Evolutionary conservation across 35 echinoderm and acorn worm genomes (phyloP), one percentile per base, ranked within the genome.

Genomic region (Anneissia japonica): DNA sequence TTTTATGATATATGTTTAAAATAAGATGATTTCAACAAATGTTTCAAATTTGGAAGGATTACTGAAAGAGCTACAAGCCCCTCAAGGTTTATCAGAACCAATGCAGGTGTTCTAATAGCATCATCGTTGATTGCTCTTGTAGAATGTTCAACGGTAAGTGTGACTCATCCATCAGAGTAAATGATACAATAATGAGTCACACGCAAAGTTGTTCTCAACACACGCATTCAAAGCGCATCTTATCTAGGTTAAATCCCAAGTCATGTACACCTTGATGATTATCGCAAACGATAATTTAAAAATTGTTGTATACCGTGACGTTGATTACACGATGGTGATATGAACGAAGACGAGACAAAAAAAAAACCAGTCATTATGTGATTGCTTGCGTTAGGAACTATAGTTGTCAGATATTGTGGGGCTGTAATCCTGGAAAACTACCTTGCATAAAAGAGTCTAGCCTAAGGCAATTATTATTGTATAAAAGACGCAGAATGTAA

Each of bases 161-260:
- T 64, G 51, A 64, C 51, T 64, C 51, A 9, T 64, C 21, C 1
- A 23, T 16, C 19, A 64, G 5, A 64, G 21, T 64, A 19, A 16
- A 64, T 23, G 11, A 64, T 64, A 23, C 21, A 64, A 64, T 64
- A 12, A 64, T 64, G 19, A 64, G 51, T 23, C 51, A 64, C 21
- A 64, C 2, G 21, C 26, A 6, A 43, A 4, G 40, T 6, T n/a
- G 5, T 64, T 64, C 1, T 64, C 21, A 23, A 64, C 51, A 9
- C 51, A 16, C 51, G 21, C 26, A 12, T 16, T 26, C 51, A 64
- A 64, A 23, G 51, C 5, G 21, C 26, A 64, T 64, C 1, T 2
- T 64, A 64, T 64, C 51, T 64, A 64, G 51, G 51, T 64, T 64
- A 64, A 64, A 64, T 64, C 51, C 51, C 51, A 64, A 64, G 51